Base-by-base conservation (phyloP, 2,888 invertebrate species). In the Acrocyrtus sp. region DNA sequence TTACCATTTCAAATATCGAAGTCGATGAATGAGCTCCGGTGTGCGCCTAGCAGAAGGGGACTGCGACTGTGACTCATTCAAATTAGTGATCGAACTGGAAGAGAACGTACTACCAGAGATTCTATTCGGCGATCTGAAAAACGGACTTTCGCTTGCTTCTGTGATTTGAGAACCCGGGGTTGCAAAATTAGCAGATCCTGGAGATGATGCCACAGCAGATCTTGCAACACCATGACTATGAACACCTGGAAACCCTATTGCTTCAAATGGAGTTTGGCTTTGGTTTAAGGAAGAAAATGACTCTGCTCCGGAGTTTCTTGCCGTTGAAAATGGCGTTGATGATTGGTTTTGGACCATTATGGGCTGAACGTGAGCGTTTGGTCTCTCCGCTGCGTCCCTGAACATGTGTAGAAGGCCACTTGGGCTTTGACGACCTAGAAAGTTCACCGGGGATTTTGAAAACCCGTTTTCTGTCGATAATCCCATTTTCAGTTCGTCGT, bases 1-100 rank as follows among this genome's bases (percentile, higher is more conserved):
- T 51, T 22, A 60, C 68, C 68, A 68, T 22, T 34, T 60, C 15
- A 68, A 24, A 68, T 60, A 60, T 19, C 68, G 68, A 21, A 68
- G 68, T 1, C 68, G 68, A 26, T 24, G 43, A 19, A 68, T 61
- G 2, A 68, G 43, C 19, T 60, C 68, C n/a, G 68, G 60, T 29
- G 68, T 68, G 26, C 29, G 41, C 1, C 43, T 43, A 2, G 54
- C 22, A 24, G 56, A 15, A 15, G 62, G 51, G 5, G 62, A n/a
- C n/a, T n/a, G n/a, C n/a, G n/a, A n/a, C n/a, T n/a, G n/a, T n/a
- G n/a, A n/a, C n/a, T n/a, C n/a, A n/a, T 61, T 48, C 61, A 39
- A 62, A 53, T 51, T 2, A 51, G 41, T 41, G 12, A 24, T 41
- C 50, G 43, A 10, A 50, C 51, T 3, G 24, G 29, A 15, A 27